Conservation (phyloP, 2,113 vertebrate genomes). For the Rafetus swinhoei region DNA sequence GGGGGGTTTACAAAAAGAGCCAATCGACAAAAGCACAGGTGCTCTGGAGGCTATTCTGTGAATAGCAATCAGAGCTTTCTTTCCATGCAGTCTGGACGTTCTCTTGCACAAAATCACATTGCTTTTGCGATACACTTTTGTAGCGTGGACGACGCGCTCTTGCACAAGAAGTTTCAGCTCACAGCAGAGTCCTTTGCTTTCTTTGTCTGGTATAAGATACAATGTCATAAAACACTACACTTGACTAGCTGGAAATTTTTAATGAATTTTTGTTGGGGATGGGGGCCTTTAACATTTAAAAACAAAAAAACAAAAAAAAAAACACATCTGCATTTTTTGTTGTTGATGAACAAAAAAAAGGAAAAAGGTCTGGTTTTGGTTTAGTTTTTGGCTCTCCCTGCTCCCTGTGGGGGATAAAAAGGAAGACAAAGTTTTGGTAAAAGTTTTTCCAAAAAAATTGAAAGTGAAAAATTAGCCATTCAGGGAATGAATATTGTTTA, state of each 20-base stretch:
- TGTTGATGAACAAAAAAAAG: background rate
- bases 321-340: background rate
- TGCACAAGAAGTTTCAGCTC: background rate
- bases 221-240: background rate
- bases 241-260: background rate
- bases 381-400: fast-evolving
- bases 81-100: too few relatives aligned
- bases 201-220: background rate
- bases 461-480: background rate
- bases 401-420: background rate
- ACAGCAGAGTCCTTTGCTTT: background rate
- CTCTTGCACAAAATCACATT: too few relatives aligned
- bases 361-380: background rate
- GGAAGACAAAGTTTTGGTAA: background rate
- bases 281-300: too few relatives aligned
- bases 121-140: too few relatives aligned
- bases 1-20: too few relatives aligned
- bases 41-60: too few relatives aligned
- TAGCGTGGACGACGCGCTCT: too few relatives aligned
- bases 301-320: background rate
- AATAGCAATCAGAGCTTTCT: too few relatives aligned
- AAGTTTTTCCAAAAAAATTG: background rate
- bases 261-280: too few relatives aligned
- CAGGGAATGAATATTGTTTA: background rate
- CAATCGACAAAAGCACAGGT: too few relatives aligned